Conservation (phyloP, 2,888 invertebrate species). For the Sepiola atlantica region DNA sequence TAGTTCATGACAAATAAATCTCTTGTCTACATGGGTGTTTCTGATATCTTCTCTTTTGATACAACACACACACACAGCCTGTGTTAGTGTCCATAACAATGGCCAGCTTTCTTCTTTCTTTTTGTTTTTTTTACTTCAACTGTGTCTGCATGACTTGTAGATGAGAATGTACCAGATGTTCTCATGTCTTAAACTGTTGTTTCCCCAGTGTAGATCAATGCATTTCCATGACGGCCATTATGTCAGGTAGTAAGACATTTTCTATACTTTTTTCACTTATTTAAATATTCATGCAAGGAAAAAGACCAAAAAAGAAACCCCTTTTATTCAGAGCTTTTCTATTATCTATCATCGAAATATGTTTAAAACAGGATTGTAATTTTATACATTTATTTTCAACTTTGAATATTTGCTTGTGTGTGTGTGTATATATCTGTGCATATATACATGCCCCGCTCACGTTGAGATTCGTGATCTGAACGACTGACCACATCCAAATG, state of each 20-base stretch:
- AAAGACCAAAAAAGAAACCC: neutral
- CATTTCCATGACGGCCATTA: neutral
- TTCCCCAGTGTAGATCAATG: neutral
- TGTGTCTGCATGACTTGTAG: neutral
- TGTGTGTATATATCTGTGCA: neutral
- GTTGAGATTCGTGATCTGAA: no score
- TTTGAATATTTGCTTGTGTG: neutral
- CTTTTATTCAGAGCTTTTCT: neutral
- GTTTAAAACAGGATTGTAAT: neutral
- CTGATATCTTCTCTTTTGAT: neutral
- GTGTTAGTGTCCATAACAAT: neutral
- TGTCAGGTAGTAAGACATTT: neutral
- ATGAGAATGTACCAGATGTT: conserved; percentile 20
- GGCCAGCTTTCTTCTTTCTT: neutral
- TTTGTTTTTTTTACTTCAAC: no score
- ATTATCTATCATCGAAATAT: neutral
- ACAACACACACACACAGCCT: neutral
- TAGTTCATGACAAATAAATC: no score
- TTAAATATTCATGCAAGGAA: neutral
- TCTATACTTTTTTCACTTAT: neutral
- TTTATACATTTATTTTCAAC: neutral
- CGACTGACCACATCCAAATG: no score
- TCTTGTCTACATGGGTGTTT: neutral
- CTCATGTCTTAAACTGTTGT: neutral
- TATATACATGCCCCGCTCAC: neutral